Evolutionary conservation across 2,113 vertebrate species (phyloP), one percentile per base, ranked within the genome.

Genomic region (Lycaon pictus): DNA sequence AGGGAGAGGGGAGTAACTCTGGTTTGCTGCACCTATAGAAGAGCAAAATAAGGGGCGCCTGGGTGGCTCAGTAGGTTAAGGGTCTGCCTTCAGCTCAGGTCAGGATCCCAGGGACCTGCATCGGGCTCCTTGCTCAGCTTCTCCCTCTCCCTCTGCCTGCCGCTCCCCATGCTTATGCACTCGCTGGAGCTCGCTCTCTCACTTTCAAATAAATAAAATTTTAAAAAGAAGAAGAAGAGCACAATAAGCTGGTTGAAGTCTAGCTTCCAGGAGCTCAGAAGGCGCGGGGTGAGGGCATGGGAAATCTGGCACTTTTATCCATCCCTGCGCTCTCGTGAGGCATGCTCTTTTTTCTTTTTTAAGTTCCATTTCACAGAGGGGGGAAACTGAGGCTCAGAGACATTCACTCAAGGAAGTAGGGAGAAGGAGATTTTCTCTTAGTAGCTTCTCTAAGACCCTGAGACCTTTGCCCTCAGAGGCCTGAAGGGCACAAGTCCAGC

Each of bases 21-120:
- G 3, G 23, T 17, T 37, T 0, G 0, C 20, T 7, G 19, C 0
- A 0, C 19, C 9, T 56, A 5, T 9, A 72, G 35, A 72, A 37
- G 17, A 90, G 25, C 37, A 10, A 23, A 43, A 27, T 4, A 43
- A 43, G 43, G 43, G 43, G 43, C 43, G 7, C 43, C 43, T 43
- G 43, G 43, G 43, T 7, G 43, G 43, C 43, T 43, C 43, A 43
- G 43, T 43, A 43, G 43, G 43, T 43, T 43, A 43, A 43, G 7
- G 43, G 43, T 43, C 43, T 43, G 5, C 43, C 43, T 43, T 43
- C 43, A 43, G 43, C 43, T 43, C 43, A 43, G 43, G 43, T 43
- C 43, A 43, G 43, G 43, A 43, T 43, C 43, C 43, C 43, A 43
- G 43, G 43, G 43, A 43, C 43, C 43, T 43, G 6, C 43, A 43